Percentiles rank a stretch among this genome's conserved stretches.
Evolutionary conservation across 2,888 invertebrate species (phyloP).

Genomic region (Drosophila cognata): DNA sequence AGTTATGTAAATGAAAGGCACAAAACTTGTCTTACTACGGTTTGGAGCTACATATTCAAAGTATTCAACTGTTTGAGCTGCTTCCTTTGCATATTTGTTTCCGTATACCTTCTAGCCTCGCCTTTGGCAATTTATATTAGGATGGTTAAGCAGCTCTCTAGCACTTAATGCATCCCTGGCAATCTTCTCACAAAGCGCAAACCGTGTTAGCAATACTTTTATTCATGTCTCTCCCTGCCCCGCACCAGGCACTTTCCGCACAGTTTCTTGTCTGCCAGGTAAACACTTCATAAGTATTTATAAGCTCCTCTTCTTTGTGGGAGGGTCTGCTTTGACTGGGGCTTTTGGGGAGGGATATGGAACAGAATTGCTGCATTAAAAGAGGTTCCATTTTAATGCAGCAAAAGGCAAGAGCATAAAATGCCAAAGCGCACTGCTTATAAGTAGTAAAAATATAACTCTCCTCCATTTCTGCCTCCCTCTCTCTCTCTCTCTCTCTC

Average conservation of each 20-base stretch:
- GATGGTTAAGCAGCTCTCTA: slow-evolving; percentile 11
- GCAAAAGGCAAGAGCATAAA: slow-evolving; percentile 66
- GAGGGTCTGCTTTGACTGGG: background rate
- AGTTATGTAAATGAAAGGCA: background rate
- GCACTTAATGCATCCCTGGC: slow-evolving; percentile 31
- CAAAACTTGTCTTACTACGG: background rate
- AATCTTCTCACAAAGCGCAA: slow-evolving; percentile 50
- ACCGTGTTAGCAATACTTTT: slow-evolving; percentile 57
- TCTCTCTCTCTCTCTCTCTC: background rate
- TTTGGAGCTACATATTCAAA: background rate
- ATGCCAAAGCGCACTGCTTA: slow-evolving; percentile 60
- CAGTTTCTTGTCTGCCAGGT: slow-evolving; percentile 27
- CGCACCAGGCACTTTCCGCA: background rate
- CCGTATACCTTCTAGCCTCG: slow-evolving; percentile 5
- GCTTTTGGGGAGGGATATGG: background rate
- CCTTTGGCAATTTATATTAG: slow-evolving; percentile 26
- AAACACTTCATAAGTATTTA: slow-evolving; percentile 62
- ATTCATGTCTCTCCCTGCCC: slow-evolving; percentile 25
- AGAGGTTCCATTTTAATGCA: slow-evolving; percentile 62
- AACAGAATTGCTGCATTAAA: slow-evolving; percentile 43
- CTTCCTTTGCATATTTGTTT: slow-evolving; percentile 16
- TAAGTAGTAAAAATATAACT: slow-evolving; percentile 58
- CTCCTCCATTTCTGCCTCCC: background rate
- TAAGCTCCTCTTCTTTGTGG: slow-evolving; percentile 52
- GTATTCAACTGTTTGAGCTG: slow-evolving; percentile 3